Conservation (phyloP, 2,113 vertebrate species). For the Aspiorhynchus laticeps region DNA sequence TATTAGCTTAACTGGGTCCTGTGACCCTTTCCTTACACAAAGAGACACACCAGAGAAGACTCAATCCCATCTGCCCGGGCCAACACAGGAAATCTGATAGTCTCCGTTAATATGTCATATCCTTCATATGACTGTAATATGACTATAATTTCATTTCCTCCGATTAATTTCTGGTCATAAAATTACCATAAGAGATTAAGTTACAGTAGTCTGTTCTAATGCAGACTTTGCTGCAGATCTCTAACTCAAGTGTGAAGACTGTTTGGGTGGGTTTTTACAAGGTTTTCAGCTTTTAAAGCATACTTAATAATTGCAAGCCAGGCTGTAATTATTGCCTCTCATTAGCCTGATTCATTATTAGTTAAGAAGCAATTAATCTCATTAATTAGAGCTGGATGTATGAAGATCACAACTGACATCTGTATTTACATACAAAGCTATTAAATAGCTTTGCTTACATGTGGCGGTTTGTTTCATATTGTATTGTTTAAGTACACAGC, state of each 20-base stretch:
- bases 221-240: not conserved
- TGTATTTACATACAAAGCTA: too few relatives aligned
- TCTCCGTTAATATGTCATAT: slow-evolving; percentile 52
- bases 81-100: slow-evolving; percentile 61
- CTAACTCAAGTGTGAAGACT: not conserved
- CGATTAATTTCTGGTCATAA: slow-evolving; percentile 55
- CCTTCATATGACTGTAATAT: slow-evolving; percentile 52
- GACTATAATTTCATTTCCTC: slow-evolving; percentile 64
- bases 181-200: slow-evolving; percentile 30
- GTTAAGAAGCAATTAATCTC: not conserved
- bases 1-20: slow-evolving; percentile 64
- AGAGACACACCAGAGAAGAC: slow-evolving; percentile 35
- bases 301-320: not conserved
- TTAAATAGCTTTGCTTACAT: not conserved
- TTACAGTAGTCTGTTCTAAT: not conserved
- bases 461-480: not conserved
- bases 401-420: slow-evolving; percentile 45
- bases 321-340: slow-evolving; percentile 40
- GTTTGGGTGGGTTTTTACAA: slow-evolving; percentile 24
- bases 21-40: slow-evolving; percentile 52
- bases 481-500: not conserved
- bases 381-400: slow-evolving; percentile 30
- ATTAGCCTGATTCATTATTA: slow-evolving; percentile 14
- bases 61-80: slow-evolving; percentile 47
- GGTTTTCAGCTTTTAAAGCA: slow-evolving; percentile 8